Conservation (phyloP, 2,113 vertebrate species). For the Rutilus rutilus region DNA sequence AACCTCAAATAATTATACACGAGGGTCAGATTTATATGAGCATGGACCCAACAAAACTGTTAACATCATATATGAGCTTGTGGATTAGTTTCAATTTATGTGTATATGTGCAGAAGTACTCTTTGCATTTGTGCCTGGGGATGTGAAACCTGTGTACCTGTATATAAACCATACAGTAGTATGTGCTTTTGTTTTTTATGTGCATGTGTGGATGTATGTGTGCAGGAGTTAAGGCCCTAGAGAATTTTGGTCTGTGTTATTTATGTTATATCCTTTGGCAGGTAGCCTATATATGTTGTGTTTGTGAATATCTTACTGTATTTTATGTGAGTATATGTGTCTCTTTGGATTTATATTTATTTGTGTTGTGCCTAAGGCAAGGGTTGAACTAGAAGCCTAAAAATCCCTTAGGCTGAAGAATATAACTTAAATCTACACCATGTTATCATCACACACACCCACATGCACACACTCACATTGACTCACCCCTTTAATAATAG, state of each 20-base stretch:
- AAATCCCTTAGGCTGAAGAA: slow-evolving; percentile 24
- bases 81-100: neutral
- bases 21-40: slow-evolving; percentile 5
- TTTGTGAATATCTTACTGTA: neutral
- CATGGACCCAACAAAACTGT: neutral
- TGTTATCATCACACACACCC: slow-evolving; percentile 24
- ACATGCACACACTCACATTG: neutral
- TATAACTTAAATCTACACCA: slow-evolving; percentile 19
- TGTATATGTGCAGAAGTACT: neutral
- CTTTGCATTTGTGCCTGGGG: neutral
- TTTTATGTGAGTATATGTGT: neutral
- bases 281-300: neutral
- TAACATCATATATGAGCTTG: neutral
- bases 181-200: neutral
- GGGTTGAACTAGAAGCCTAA: neutral
- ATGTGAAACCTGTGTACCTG: slow-evolving; percentile 13
- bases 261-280: neutral
- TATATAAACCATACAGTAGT: neutral
- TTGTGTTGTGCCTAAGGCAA: neutral
- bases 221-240: neutral
- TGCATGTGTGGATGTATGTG: neutral
- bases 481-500: neutral
- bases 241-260: neutral
- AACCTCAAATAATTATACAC: slow-evolving; percentile 20
- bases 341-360: slow-evolving; percentile 1